Base-by-base conservation (phyloP, 1,140 invertebrate genomes). In the Cotesia vestalis region DNA sequence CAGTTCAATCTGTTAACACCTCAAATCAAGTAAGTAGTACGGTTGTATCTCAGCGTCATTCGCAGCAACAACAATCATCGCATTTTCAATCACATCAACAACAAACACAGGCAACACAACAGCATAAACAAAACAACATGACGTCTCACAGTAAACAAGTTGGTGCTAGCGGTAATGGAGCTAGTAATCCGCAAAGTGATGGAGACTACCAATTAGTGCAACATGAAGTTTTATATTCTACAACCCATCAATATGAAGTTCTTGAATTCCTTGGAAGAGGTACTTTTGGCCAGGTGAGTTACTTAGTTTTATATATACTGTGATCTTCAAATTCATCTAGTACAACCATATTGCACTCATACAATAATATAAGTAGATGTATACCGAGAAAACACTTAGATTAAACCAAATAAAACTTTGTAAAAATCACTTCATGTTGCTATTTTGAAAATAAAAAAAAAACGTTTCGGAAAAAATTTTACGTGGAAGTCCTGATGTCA, bases 201-300 rank as follows among this genome's bases (percentile, higher is more conserved):
- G 98, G 98, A 59, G 98, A 99, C 88, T 99, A 99, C 88, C 96
- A 98, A 85, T 90, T 99, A 83, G 97, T 99, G 38, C 96, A 99
- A 87, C 97, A 99, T 88, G 98, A 99, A 88, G 97, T 98, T 75
- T 91, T 99, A 73, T 98, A 97, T 87, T 98, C 96, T 69, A 94
- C 95, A 86, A 94, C 91, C 53, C 93, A 93, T 77, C 94, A 96
- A 83, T 98, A 98, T 88, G 96, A 98, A 88, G 98, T 99, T 72
- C 89, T 99, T 78, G 98, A 99, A 87, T 99, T 99, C 88, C 90
- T 99, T 75, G 98, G 98, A 77, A 92, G 98, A 77, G 97, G 98
- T 76, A 99, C 98, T 64, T 99, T 99, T 89, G 98, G 98, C 73
- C 98, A 99, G 86, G 90, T 91, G 79, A 78, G 74, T 73, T 0